Percentiles rank a stretch among this genome's conserved stretches.
These are phyloP conservation scores for Lasioglossum lativentre DNA, from an alignment of 2,888 invertebrate genomes.

Conservation along the genomic window DNA sequence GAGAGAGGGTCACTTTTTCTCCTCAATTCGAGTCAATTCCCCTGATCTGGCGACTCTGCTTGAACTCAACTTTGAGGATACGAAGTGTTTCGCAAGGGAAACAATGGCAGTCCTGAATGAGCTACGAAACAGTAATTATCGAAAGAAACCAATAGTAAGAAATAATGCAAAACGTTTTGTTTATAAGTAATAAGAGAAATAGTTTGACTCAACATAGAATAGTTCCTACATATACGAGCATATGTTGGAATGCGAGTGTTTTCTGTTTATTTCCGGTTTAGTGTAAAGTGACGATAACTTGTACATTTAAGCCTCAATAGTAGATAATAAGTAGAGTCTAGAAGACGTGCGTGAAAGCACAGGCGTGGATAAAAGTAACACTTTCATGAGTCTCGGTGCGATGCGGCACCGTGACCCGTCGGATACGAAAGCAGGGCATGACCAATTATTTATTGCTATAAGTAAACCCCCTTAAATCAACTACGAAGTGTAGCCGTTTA, in stretches of 20 bases:
- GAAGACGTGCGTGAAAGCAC: conserved; percentile 74
- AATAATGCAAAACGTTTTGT: neutral
- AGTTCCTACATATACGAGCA: neutral
- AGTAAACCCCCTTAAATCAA: conserved; percentile 76
- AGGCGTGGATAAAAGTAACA: conserved; percentile 74
- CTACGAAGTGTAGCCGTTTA: conserved; percentile 74
- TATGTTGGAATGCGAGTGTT: neutral
- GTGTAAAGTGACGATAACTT: conserved; percentile 78
- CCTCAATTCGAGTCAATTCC: too few relatives aligned
- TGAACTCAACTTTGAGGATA: neutral
- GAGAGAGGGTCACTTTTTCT: too few relatives aligned
- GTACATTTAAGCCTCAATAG: conserved; percentile 78
- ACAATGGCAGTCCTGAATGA: neutral
- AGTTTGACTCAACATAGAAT: neutral
- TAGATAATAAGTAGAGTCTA: conserved; percentile 74
- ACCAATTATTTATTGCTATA: conserved; percentile 79
- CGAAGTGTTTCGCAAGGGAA: neutral
- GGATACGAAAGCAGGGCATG: conserved; percentile 76
- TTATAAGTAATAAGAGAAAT: neutral
- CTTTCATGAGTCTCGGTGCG: conserved; percentile 61
- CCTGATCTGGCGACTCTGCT: too few relatives aligned
- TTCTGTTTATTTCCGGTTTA: conserved; percentile 62
- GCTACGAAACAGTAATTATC: neutral
- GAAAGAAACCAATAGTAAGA: neutral
- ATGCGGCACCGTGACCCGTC: conserved; percentile 41